A percentile compares a stretch with the other conserved stretches of the same genome.
phyloP scores from a whole-genome alignment of 2,888 invertebrate genomes.

The Leptodirus hochenwartii region DNA sequence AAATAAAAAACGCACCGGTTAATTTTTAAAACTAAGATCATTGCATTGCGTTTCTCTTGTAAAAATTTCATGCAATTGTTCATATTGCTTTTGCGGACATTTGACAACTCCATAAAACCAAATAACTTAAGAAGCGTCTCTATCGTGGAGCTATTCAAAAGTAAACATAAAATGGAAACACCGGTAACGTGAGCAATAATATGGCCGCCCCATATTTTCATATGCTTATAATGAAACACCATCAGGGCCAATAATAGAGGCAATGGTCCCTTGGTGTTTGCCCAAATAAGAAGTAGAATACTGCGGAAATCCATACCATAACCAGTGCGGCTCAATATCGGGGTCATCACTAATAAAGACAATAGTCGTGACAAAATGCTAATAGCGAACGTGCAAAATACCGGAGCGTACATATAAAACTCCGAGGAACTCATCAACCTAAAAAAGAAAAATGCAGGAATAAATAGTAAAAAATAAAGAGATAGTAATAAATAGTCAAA shows the following conservation, averaged over 20 bases:
- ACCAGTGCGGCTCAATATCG: too few relatives aligned
- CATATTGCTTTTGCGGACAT: slow-evolving; percentile 36
- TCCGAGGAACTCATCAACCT: too few relatives aligned
- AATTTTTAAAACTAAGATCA: slow-evolving; percentile 37
- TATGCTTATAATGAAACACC: slow-evolving; percentile 1
- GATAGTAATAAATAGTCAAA: too few relatives aligned
- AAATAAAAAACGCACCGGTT: too few relatives aligned
- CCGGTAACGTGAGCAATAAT: slow-evolving; percentile 8
- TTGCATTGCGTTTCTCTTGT: slow-evolving; percentile 29
- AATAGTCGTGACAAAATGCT: too few relatives aligned
- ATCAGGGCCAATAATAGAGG: slow-evolving; percentile 8
- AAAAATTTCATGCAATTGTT: slow-evolving; percentile 34
- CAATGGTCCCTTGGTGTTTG: slow-evolving; percentile 2
- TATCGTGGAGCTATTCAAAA: slow-evolving; percentile 9
- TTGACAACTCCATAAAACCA: slow-evolving; percentile 17
- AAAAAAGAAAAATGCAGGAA: too few relatives aligned
- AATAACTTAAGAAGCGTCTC: slow-evolving; percentile 7
- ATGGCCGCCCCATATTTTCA: too few relatives aligned
- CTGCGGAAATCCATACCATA: too few relatives aligned
- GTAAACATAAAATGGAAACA: slow-evolving; percentile 8
- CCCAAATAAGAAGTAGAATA: not conserved
- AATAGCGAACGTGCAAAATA: too few relatives aligned
- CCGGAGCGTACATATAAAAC: too few relatives aligned
- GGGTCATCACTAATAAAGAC: too few relatives aligned
- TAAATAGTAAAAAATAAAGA: too few relatives aligned